Percentiles rank a stretch among this genome's conserved stretches.
Conservation (phyloP, 2,113 vertebrate genomes). For the Psittacula cyanocephala region DNA sequence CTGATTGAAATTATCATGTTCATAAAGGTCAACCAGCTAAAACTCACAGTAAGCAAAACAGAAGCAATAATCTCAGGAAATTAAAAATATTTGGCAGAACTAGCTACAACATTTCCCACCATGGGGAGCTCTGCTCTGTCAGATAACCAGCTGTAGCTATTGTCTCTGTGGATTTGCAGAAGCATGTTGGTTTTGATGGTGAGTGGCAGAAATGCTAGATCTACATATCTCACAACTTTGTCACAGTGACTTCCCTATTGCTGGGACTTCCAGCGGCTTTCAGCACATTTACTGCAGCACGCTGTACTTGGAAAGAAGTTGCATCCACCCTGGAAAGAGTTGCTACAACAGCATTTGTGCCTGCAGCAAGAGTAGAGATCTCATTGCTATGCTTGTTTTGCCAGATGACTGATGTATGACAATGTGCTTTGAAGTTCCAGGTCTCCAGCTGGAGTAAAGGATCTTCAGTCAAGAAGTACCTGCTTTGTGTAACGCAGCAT, state of each 20-base stretch:
- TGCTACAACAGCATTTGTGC: not conserved
- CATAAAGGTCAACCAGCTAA: not conserved
- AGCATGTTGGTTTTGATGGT: not conserved
- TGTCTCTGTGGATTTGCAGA: not conserved
- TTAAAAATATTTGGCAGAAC: not conserved
- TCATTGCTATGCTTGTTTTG: slow-evolving; percentile 22
- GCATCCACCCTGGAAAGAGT: not conserved
- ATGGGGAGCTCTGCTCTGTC: not conserved
- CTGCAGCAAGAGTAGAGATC: slow-evolving; percentile 3
- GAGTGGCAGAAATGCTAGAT: not conserved
- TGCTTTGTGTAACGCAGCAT: not conserved
- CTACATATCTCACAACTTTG: not conserved
- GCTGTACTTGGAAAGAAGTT: not conserved
- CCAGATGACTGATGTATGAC: slow-evolving; percentile 22
- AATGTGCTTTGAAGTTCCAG: slow-evolving; percentile 10
- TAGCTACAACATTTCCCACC: not conserved
- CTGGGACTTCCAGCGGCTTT: not conserved
- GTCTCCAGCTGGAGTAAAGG: not conserved
- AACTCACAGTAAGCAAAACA: not conserved
- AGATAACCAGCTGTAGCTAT: not conserved
- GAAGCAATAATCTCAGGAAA: not conserved
- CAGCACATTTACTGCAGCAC: not conserved
- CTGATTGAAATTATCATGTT: not conserved
- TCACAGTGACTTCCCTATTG: not conserved
- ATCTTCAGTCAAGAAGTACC: not conserved